Conservation (phyloP, 2,888 invertebrate species). For the Malachius bipustulatus region DNA sequence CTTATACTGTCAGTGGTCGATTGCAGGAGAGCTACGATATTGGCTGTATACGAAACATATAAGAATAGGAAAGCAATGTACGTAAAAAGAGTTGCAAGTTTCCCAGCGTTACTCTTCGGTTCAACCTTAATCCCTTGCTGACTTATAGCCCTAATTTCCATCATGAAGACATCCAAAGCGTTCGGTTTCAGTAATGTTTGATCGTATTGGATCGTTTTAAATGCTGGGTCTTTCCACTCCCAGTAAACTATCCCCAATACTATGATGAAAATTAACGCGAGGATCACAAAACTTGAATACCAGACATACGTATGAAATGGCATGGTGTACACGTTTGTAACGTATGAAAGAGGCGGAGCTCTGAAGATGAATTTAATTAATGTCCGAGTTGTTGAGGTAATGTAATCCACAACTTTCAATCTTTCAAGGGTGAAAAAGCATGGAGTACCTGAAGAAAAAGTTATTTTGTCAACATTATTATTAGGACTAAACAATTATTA, state of each 20-base stretch:
- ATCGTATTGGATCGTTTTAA: slow-evolving; percentile 10
- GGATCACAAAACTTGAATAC: no score
- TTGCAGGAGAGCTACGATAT: slow-evolving; percentile 54
- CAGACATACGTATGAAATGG: no score
- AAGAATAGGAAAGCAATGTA: slow-evolving; percentile 41
- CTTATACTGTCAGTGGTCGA: slow-evolving; percentile 47
- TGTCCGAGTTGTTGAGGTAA: no score
- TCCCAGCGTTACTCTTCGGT: slow-evolving; percentile 38
- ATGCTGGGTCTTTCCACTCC: slow-evolving; percentile 28
- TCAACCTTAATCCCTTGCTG: slow-evolving; percentile 39
- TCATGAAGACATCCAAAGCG: slow-evolving; percentile 28
- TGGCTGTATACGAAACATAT: slow-evolving; percentile 55
- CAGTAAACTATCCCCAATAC: slow-evolving; percentile 26
- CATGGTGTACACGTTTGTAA: no score
- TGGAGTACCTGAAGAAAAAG: slow-evolving; percentile 36
- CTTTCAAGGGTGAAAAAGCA: slow-evolving; percentile 32
- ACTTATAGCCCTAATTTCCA: slow-evolving; percentile 39
- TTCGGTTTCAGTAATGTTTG: slow-evolving; percentile 19
- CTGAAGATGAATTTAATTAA: no score
- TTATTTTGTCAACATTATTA: no score
- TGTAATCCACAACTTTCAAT: slow-evolving; percentile 30
- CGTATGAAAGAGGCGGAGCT: no score
- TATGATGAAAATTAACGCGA: slow-evolving; percentile 21
- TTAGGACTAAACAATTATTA: no score
- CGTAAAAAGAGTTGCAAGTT: slow-evolving; percentile 30